Conservation (phyloP, 1,140 invertebrate genomes). For the Chlorops oryzae region DNA sequence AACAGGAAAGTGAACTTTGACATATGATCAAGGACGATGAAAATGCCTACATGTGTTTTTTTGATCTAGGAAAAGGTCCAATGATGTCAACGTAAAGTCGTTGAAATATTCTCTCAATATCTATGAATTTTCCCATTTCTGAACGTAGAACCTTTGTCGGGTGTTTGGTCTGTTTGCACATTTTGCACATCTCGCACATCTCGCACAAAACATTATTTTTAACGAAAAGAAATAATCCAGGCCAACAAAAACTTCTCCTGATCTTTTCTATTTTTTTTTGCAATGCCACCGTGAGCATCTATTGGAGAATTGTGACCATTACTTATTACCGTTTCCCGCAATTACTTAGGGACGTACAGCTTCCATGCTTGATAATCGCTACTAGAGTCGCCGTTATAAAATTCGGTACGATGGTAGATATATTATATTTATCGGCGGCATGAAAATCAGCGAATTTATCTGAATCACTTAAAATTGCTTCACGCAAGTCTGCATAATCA, state of each 20-base stretch:
- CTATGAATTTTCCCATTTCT: background rate
- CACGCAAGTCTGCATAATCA: no score
- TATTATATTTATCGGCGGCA: no score
- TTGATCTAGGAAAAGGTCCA: constrained; percentile 2
- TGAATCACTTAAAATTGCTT: no score
- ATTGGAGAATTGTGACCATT: background rate
- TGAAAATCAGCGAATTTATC: no score
- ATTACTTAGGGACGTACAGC: background rate
- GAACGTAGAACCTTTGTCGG: background rate
- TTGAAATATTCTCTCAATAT: constrained; percentile 1
- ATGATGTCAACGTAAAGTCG: background rate
- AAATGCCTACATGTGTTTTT: background rate
- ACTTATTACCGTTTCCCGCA: background rate
- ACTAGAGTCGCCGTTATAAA: background rate
- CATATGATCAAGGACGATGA: constrained; percentile 5
- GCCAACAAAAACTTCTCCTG: background rate
- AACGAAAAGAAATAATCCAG: background rate
- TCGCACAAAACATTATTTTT: background rate
- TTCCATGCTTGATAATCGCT: background rate
- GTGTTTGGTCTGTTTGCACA: background rate
- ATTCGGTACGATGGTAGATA: background rate
- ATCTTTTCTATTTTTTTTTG: background rate
- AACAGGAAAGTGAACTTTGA: constrained; percentile 6
- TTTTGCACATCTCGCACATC: background rate
- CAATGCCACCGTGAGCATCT: background rate